phyloP scores from a whole-genome alignment of 2,888 invertebrate genomes.

The Adelphocoris suturalis region DNA sequence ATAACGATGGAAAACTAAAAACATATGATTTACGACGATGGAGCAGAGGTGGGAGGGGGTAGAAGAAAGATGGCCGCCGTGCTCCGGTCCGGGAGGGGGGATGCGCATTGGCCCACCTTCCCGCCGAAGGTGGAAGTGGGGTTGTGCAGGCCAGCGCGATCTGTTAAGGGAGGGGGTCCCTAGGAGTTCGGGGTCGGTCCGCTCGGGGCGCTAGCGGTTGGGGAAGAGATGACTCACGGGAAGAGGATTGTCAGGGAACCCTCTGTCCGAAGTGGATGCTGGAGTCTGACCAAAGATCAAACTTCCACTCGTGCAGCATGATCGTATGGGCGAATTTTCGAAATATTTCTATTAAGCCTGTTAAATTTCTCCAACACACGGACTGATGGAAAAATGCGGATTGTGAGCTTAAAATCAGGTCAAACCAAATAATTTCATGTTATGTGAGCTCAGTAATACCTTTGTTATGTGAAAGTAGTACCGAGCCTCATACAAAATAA shows the following conservation, averaged over 20 bases:
- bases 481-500: too few relatives aligned
- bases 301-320: too few relatives aligned
- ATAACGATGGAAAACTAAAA: slow-evolving; percentile 69
- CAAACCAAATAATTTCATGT: too few relatives aligned
- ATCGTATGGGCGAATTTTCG: too few relatives aligned
- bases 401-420: too few relatives aligned
- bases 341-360: too few relatives aligned
- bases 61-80: slow-evolving; percentile 73
- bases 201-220: neutral
- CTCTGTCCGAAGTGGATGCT: neutral
- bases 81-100: slow-evolving; percentile 15
- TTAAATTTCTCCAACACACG: too few relatives aligned
- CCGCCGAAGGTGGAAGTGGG: slow-evolving; percentile 33
- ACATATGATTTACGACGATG: slow-evolving; percentile 72
- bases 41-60: slow-evolving; percentile 49
- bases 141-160: slow-evolving; percentile 66
- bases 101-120: slow-evolving; percentile 64
- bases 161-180: slow-evolving; percentile 52
- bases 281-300: neutral
- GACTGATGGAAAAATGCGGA: too few relatives aligned
- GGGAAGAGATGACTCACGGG: slow-evolving; percentile 2
- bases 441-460: too few relatives aligned
- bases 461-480: too few relatives aligned
- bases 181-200: neutral
- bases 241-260: neutral